Base-by-base conservation (phyloP, 2,888 invertebrate species). In the Cheilosia grossa region DNA sequence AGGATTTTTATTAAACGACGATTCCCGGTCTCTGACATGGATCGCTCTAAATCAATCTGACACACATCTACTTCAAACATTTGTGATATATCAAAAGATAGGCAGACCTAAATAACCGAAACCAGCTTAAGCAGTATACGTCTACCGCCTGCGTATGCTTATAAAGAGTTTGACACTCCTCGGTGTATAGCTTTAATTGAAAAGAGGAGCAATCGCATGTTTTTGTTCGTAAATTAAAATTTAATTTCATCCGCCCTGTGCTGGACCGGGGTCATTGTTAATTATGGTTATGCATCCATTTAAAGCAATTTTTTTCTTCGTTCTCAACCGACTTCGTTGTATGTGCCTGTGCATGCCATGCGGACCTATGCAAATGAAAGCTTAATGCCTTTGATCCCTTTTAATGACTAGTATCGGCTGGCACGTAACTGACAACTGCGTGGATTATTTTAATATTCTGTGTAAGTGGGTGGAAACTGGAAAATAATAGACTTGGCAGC, bases 361-460 rank as follows among this genome's bases (percentile, higher is more conserved):
- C 27, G 44, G 42, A 53, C 73, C 64, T 64, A 79, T 85, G 77
- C 75, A 85, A 81, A 85, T 85, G 81, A 85, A 77, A 61, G 75
- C 66, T 53, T 81, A 72, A 81, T 56, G 75, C 85, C 49, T 75
- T 81, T 85, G 85, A 85, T 85, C 80, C 85, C 51, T 66, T 72
- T 80, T 85, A 85, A 85, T 85, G 81, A 85, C 83, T 80, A 74
- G 66, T 66, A 74, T 69, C 54, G 69, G 15, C n/a, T 30, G 24
- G 47, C 63, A 54, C 54, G 58, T 66, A 85, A 67, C 69, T 80
- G 83, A 80, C 83, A 85, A 75, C 64, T 82, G 77, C 66, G 61
- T 47, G 81, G 81, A 85, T 85, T 85, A 85, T 58, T 80, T 42
- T 44, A 19, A 81, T 69, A 70, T 56, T 47, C 33, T 61, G 49